These are phyloP conservation scores for Eupleurogrammus muticus DNA, from an alignment of 2,797 vertebrate genomes.

Conservation along the genomic window DNA sequence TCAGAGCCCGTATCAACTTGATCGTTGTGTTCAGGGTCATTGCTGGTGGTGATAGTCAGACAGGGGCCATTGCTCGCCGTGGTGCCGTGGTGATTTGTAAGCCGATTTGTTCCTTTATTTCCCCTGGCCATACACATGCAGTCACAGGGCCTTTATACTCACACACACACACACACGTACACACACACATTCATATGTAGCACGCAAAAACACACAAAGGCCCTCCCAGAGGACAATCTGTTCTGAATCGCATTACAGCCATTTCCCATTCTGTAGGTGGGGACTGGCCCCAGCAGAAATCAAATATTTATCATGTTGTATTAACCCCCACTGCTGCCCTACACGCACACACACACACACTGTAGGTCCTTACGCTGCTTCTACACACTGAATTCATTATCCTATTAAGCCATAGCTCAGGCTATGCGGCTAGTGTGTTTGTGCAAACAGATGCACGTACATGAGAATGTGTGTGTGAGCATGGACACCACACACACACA, in stretches of 20 bases:
- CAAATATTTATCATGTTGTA: constrained; percentile 87
- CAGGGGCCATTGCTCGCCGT: constrained; percentile 68
- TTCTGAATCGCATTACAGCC: constrained; percentile 84
- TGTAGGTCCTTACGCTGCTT: constrained; percentile 48
- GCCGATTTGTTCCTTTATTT: constrained; percentile 85
- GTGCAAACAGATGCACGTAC: constrained; percentile 58
- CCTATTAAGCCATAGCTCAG: constrained; percentile 80
- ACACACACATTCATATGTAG: constrained; percentile 41
- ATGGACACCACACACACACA: neutral
- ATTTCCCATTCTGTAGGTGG: constrained; percentile 83
- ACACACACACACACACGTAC: constrained; percentile 31
- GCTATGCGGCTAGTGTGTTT: constrained; percentile 48
- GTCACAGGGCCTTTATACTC: constrained; percentile 66
- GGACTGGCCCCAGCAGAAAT: constrained; percentile 82
- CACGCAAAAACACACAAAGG: constrained; percentile 70
- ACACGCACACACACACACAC: constrained; percentile 56
- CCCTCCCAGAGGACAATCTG: constrained; percentile 81
- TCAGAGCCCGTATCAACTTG: constrained; percentile 62
- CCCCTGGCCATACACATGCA: constrained; percentile 80
- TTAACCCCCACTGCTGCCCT: constrained; percentile 80
- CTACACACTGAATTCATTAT: constrained; percentile 82
- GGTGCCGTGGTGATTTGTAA: constrained; percentile 80
- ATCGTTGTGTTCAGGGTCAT: constrained; percentile 74
- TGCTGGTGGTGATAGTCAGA: constrained; percentile 73
- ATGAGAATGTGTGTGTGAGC: constrained; percentile 38